Evolutionary conservation across 2,797 vertebrate genomes (phyloP).

Genomic region (Melanogrammus aeglefinus): DNA sequence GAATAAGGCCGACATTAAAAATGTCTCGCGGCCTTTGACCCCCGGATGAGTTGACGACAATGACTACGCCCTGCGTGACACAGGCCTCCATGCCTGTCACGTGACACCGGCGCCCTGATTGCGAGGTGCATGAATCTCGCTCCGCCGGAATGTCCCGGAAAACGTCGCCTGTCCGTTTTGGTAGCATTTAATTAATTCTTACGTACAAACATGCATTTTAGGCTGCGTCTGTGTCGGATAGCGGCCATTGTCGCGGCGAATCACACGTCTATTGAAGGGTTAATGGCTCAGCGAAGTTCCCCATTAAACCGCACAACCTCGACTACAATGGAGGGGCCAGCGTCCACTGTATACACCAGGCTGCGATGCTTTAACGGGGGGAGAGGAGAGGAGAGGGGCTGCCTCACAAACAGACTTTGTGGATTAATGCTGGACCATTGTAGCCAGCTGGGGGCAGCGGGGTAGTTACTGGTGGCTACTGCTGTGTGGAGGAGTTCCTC

Average conservation of each 20-base stretch:
- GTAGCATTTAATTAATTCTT: conserved; percentile 63
- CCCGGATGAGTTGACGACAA: conserved; percentile 29
- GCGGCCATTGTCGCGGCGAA: conserved; percentile 63
- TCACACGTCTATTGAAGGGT: conserved; percentile 48
- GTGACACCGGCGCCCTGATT: conserved; percentile 29
- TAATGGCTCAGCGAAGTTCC: conserved; percentile 51
- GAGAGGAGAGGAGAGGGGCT: conserved; percentile 13
- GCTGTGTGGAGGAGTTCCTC: background rate
- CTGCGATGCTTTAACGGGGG: background rate
- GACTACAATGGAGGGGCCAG: conserved; percentile 56
- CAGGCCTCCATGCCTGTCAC: conserved; percentile 36
- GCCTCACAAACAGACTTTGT: conserved; percentile 44
- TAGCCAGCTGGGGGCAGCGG: background rate
- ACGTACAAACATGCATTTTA: conserved; percentile 61
- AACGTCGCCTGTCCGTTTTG: conserved; percentile 39
- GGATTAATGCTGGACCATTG: conserved; percentile 41
- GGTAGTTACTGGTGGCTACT: too few relatives aligned
- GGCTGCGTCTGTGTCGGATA: conserved; percentile 53
- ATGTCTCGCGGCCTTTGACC: conserved; percentile 14
- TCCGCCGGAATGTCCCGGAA: conserved; percentile 26
- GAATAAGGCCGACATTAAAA: background rate
- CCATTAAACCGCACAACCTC: conserved; percentile 57
- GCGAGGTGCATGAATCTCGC: conserved; percentile 33
- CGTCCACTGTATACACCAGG: background rate
- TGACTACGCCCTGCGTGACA: conserved; percentile 1